phyloP scores from a whole-genome alignment of 2,888 invertebrate genomes.

The Parthenolecanium corni region DNA sequence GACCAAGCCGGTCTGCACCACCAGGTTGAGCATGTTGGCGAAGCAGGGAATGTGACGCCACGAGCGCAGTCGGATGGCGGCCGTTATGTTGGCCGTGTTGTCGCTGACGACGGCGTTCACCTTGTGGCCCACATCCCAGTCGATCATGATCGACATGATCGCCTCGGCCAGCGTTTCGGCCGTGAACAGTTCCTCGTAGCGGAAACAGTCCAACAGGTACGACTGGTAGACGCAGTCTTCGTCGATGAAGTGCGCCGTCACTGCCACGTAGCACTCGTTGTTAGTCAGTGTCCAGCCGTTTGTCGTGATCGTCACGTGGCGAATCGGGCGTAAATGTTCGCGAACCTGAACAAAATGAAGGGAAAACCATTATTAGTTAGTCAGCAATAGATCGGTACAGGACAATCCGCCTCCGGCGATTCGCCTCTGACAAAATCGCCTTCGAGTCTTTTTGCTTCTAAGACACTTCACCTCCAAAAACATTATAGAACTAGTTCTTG shows the following conservation, averaged over 20 bases:
- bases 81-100: constrained; percentile 25
- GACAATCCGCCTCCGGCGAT: background rate
- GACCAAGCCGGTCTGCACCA: constrained; percentile 11
- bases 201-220: constrained; percentile 14
- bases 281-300: constrained; percentile 26
- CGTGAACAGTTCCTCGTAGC: constrained; percentile 6
- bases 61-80: constrained; percentile 14
- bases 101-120: constrained; percentile 26
- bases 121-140: constrained; percentile 24
- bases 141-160: constrained; percentile 8
- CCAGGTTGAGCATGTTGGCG: constrained; percentile 23
- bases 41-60: constrained; percentile 26
- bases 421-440: background rate
- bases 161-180: constrained; percentile 13
- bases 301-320: constrained; percentile 21
- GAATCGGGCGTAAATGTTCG: constrained; percentile 4
- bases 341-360: too few species aligned
- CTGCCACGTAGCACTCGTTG: constrained; percentile 23
- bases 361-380: too few species aligned
- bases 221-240: constrained; percentile 8
- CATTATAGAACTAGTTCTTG: too few species aligned
- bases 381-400: too few species aligned
- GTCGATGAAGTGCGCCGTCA: constrained; percentile 27
- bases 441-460: background rate
- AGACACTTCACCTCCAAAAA: too few species aligned